phyloP scores from a whole-genome alignment of 2,113 vertebrate genomes.

The Orientallactaga bullata region DNA sequence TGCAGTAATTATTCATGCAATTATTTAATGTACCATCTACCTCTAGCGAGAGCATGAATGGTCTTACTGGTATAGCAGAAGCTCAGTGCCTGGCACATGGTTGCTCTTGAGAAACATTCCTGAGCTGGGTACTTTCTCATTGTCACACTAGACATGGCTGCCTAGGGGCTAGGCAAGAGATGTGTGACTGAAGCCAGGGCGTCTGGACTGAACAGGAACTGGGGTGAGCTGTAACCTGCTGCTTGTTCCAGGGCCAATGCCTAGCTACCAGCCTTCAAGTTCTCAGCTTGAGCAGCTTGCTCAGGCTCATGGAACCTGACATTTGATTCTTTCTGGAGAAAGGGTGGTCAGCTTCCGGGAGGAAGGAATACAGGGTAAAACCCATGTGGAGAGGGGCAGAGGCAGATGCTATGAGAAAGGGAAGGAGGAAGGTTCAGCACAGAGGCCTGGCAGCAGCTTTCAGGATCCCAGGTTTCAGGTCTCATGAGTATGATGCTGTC shows the following conservation, averaged over 20 bases:
- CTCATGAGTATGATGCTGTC: neutral
- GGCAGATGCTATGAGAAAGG: neutral
- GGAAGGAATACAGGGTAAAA: too few relatives aligned
- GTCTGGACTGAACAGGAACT: neutral
- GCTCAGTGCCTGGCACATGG: neutral
- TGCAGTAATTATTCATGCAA: neutral
- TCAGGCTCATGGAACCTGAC: neutral
- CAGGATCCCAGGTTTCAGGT: neutral
- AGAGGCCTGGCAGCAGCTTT: neutral
- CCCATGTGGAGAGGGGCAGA: neutral
- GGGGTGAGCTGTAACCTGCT: neutral
- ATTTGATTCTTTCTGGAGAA: neutral
- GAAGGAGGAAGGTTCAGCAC: neutral
- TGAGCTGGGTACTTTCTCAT: neutral
- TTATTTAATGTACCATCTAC: neutral
- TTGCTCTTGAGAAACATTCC: neutral
- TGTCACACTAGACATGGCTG: neutral
- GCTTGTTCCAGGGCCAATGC: neutral
- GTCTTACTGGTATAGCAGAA: neutral
- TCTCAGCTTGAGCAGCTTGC: neutral
- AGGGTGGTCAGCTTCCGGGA: neutral
- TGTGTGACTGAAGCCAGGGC: rapidly evolving
- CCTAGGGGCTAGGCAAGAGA: too few relatives aligned
- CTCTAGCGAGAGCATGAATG: neutral
- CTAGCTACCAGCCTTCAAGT: neutral